Evolutionary conservation across 2,888 invertebrate genomes (phyloP).

Genomic region (Trileptium ribeirensis): DNA sequence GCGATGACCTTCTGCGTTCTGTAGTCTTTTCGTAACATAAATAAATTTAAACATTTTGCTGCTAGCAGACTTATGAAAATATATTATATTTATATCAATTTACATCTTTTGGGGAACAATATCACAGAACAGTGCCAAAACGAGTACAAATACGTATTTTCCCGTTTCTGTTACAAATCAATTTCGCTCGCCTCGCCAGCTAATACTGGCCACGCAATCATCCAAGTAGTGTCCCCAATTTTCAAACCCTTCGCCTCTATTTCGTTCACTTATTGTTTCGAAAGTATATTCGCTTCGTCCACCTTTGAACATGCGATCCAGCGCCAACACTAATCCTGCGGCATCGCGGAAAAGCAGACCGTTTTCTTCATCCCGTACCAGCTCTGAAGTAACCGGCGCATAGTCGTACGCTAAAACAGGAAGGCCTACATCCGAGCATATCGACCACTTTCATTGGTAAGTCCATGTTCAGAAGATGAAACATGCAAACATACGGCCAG

Average conservation of each 20-base stretch:
- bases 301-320: slow-evolving; percentile 31
- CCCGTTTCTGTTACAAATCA: too few relatives aligned
- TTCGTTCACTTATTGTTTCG: background rate
- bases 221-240: slow-evolving; percentile 26
- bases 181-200: too few relatives aligned
- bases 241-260: background rate
- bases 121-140: too few relatives aligned
- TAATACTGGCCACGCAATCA: slow-evolving; percentile 21
- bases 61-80: too few relatives aligned
- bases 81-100: too few relatives aligned
- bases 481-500: slow-evolving; percentile 92
- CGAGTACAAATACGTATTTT: too few relatives aligned
- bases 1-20: too few relatives aligned
- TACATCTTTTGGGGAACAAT: too few relatives aligned
- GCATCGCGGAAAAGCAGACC: slow-evolving; percentile 72
- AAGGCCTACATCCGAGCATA: slow-evolving; percentile 92
- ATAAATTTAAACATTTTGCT: too few relatives aligned
- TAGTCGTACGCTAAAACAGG: slow-evolving; percentile 85
- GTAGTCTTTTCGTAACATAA: too few relatives aligned
- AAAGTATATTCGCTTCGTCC: slow-evolving; percentile 5
- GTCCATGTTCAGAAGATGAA: slow-evolving; percentile 87
- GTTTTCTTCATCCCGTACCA: slow-evolving; percentile 59
- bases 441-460: slow-evolving; percentile 99
- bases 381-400: slow-evolving; percentile 45
- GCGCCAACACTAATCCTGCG: slow-evolving; percentile 63